Percentiles rank a stretch among this genome's conserved stretches.
Conservation (phyloP, 35 echinoderm and acorn worm species). For the Patiria miniata region DNA sequence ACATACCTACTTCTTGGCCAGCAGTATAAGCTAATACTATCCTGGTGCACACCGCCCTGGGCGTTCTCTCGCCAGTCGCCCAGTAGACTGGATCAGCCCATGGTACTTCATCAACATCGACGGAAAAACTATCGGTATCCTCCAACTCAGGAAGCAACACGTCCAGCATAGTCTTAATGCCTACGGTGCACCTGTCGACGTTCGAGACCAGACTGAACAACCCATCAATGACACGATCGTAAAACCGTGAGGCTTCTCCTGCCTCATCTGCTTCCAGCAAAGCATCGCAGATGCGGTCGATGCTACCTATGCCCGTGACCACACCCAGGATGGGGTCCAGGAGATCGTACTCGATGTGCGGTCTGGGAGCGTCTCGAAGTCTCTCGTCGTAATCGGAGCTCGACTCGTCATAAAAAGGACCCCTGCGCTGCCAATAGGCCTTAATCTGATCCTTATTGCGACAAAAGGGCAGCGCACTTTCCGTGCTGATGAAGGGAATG, state of each 20-base stretch:
- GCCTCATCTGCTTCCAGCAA: conserved; percentile 51
- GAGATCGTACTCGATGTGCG: conserved; percentile 17
- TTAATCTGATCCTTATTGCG: conserved; percentile 10
- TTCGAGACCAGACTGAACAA: not conserved
- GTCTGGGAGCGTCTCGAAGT: not conserved
- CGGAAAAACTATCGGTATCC: no score
- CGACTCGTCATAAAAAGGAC: no score
- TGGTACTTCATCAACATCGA: no score
- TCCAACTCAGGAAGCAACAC: not conserved
- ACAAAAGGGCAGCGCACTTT: conserved; percentile 24
- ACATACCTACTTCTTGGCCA: not conserved
- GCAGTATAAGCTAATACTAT: conserved; percentile 35
- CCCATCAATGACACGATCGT: no score
- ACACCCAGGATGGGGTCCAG: conserved; percentile 55
- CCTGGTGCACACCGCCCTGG: conserved; percentile 30
- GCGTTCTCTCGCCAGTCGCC: conserved; percentile 35
- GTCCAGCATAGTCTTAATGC: not conserved
- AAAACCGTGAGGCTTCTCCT: not conserved
- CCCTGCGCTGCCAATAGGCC: no score
- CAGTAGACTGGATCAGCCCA: conserved; percentile 15
- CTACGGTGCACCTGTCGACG: conserved; percentile 48
- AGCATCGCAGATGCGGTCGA: conserved; percentile 47
- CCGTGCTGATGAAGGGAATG: not conserved
- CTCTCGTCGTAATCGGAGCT: no score
- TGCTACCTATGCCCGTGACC: conserved; percentile 39